These are phyloP conservation scores for Acanthoscelides obtectus DNA, from an alignment of 2,888 invertebrate species.

Conservation along the genomic window DNA sequence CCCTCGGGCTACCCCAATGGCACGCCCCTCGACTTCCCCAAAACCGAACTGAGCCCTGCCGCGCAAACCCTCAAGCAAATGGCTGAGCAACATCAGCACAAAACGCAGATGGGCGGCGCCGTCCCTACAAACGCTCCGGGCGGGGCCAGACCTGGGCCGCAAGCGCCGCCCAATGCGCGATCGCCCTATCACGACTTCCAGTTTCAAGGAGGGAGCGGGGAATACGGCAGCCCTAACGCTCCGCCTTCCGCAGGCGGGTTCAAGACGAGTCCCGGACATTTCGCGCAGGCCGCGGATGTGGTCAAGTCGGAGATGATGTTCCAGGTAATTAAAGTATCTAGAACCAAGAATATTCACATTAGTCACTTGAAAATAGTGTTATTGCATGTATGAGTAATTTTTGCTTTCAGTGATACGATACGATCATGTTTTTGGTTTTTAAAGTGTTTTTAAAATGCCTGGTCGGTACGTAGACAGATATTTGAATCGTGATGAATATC, in stretches of 20 bases:
- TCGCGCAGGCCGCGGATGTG: slow-evolving; percentile 50
- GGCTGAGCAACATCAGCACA: slow-evolving; percentile 95
- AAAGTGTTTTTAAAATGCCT: too few species aligned
- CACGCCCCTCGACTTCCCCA: slow-evolving; percentile 41
- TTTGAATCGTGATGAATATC: too few species aligned
- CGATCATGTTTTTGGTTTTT: too few species aligned
- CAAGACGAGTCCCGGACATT: slow-evolving; percentile 42
- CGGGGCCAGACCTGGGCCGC: slow-evolving; percentile 22
- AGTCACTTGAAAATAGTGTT: too few species aligned
- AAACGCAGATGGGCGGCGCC: slow-evolving; percentile 60
- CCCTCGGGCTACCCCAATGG: slow-evolving; percentile 35
- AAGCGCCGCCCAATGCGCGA: slow-evolving; percentile 42
- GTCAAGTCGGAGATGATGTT: slow-evolving; percentile 55
- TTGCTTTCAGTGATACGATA: too few species aligned
- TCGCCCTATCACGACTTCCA: slow-evolving; percentile 62
- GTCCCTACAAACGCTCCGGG: slow-evolving; percentile 46
- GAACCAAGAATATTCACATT: too few species aligned
- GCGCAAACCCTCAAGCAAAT: slow-evolving; percentile 94
- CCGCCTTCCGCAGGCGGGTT: slow-evolving; percentile 43
- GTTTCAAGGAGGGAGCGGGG: slow-evolving; percentile 45
- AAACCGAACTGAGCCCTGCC: slow-evolving; percentile 77
- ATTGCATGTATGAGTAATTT: too few species aligned
- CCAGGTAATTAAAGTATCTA: too few species aligned
- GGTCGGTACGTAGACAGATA: too few species aligned
- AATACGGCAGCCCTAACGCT: slow-evolving; percentile 48